Evolutionary conservation across 1,140 invertebrate genomes (phyloP).

Genomic region (Planococcus citri): DNA sequence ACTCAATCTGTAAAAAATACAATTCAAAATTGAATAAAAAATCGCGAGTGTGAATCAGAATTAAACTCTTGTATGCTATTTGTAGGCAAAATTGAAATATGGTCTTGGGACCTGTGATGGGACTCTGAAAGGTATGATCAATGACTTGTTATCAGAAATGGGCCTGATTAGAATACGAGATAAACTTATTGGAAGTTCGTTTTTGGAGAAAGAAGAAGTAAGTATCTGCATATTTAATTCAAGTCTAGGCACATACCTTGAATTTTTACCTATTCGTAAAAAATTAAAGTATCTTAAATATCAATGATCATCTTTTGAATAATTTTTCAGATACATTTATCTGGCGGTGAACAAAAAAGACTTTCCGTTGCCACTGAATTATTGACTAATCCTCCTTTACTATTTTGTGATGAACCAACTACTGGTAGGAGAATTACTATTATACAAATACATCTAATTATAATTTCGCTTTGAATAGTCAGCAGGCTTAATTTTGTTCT

Average conservation of each 20-base stretch:
- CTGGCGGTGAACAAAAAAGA: constrained; percentile 85
- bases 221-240: no score
- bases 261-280: constrained; percentile 10
- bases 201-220: no score
- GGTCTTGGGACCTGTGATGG: constrained; percentile 45
- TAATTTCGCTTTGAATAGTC: neutral
- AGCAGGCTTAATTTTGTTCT: neutral
- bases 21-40: no score
- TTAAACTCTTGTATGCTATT: no score
- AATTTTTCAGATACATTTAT: constrained; percentile 50
- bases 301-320: neutral
- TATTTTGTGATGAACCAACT: no score
- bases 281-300: neutral
- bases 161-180: constrained; percentile 32
- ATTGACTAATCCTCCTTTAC: constrained; percentile 75
- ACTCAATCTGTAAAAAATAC: no score
- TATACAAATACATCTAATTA: no score
- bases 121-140: constrained; percentile 45
- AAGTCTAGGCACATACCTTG: neutral
- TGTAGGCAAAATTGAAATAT: constrained; percentile 64
- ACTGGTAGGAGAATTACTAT: constrained; percentile 58
- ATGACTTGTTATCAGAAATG: constrained; percentile 59
- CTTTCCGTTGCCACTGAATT: constrained; percentile 86
- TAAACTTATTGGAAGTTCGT: no score
- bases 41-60: no score